phyloP scores from a whole-genome alignment of 2,113 vertebrate species.

The Verasper variegatus region DNA sequence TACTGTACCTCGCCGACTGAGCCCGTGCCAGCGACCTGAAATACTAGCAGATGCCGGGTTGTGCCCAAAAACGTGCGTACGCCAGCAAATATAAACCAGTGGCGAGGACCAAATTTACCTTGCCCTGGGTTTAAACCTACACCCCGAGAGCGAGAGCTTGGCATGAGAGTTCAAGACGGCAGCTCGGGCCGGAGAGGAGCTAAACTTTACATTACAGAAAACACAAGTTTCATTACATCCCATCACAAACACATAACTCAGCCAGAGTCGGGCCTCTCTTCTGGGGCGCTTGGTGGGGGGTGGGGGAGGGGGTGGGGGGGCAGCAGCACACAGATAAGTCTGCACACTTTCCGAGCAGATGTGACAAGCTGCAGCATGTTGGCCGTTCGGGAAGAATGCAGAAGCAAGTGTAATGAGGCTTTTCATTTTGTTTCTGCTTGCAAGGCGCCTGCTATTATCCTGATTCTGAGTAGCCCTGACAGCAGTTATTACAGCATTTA shows the following conservation, averaged over 20 bases:
- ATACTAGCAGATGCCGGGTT: conserved; percentile 68
- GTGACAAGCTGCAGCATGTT: conserved; percentile 75
- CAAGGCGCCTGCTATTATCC: conserved; percentile 81
- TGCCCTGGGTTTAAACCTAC: conserved; percentile 59
- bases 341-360: conserved; percentile 52
- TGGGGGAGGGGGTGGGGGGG: conserved; percentile 2
- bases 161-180: conserved; percentile 5
- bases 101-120: conserved; percentile 46
- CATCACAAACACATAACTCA: conserved; percentile 44
- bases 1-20: conserved; percentile 70
- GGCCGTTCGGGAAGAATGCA: conserved; percentile 75
- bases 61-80: conserved; percentile 55
- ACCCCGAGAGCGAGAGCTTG: conserved; percentile 37
- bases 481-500: conserved; percentile 83
- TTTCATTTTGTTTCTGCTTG: conserved; percentile 72
- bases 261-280: conserved; percentile 20
- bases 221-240: conserved; percentile 45
- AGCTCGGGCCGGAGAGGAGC: conserved; percentile 30
- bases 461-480: conserved; percentile 70
- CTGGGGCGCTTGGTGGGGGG: conserved; percentile 9
- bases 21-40: conserved; percentile 68
- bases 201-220: conserved; percentile 37
- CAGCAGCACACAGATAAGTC: conserved; percentile 47
- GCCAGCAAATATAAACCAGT: conserved; percentile 68
- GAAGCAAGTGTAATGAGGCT: conserved; percentile 79